phyloP scores from a whole-genome alignment of 2,888 invertebrate genomes.

The Patella caerulea region DNA sequence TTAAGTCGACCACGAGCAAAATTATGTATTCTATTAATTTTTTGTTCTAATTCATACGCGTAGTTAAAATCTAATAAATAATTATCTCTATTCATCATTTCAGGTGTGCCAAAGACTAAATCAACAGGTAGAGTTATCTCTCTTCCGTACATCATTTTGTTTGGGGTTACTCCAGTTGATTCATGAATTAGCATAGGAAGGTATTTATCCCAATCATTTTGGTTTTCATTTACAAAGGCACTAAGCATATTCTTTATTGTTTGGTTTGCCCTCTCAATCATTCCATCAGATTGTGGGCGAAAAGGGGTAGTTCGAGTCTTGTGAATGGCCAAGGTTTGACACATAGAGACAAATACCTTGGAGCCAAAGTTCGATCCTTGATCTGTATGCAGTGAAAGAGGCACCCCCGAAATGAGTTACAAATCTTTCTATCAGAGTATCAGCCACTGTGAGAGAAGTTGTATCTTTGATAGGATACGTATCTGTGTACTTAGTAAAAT shows the following conservation, averaged over 20 bases:
- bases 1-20: too few species aligned
- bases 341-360: not conserved
- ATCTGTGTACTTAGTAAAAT: conserved; percentile 12
- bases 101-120: too few species aligned
- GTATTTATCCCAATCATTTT: conserved; percentile 38
- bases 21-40: too few species aligned
- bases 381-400: conserved; percentile 12
- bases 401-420: not conserved
- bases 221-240: conserved; percentile 26
- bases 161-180: too few species aligned
- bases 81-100: too few species aligned
- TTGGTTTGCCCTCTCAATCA: conserved; percentile 29
- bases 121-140: too few species aligned
- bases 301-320: not conserved
- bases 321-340: not conserved
- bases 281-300: not conserved
- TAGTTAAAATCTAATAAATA: too few species aligned
- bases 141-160: too few species aligned
- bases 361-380: conserved; percentile 5
- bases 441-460: conserved; percentile 7
- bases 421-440: too few species aligned
- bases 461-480: conserved; percentile 3
- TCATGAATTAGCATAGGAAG: conserved; percentile 19
- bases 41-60: too few species aligned
- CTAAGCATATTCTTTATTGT: conserved; percentile 34